Evolutionary conservation across 1,140 invertebrate species (phyloP), one percentile per base, ranked within the genome.

Genomic region (Sycobia sp.): DNA sequence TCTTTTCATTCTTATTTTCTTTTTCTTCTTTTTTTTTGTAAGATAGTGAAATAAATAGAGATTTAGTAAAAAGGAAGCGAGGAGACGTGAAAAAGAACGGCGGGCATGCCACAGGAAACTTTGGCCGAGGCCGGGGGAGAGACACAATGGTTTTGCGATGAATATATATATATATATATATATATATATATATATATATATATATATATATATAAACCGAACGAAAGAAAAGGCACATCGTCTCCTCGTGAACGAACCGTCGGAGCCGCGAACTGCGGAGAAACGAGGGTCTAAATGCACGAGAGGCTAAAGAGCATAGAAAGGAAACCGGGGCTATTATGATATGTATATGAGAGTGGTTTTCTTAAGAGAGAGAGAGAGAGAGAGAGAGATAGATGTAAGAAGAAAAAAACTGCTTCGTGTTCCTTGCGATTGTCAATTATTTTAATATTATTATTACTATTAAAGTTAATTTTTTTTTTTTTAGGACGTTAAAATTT

Each of bases 101-200:
- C 7, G 16, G n/a, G n/a, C n/a, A n/a, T n/a, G n/a, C 22, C 18
- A 41, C 41, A 51, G 56, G 20, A 23, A 56, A 61, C 44, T 49
- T 49, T 22, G 25, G n/a, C 16, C 46, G 32, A n/a, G n/a, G n/a
- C n/a, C n/a, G n/a, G n/a, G n/a, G n/a, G n/a, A n/a, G 23, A 58
- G 47, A 22, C 14, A 47, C 32, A 47, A 46, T 58, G 43, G 55
- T 58, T 58, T 47, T 14, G 43, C 55, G 55, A 58, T 58, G 43
- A 14, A 47, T 36, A n/a, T n/a, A n/a, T n/a, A n/a, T n/a, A n/a
- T n/a, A n/a, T n/a, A n/a, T n/a, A n/a, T n/a, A n/a, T n/a, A n/a
- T n/a, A n/a, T n/a, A n/a, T n/a, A n/a, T n/a, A n/a, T n/a, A n/a
- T n/a, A n/a, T n/a, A n/a, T n/a, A n/a, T n/a, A n/a, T n/a, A n/a